These are phyloP conservation scores for Oreochromis tanganicae DNA, from an alignment of 2,113 vertebrate genomes.

Conservation along the genomic window DNA sequence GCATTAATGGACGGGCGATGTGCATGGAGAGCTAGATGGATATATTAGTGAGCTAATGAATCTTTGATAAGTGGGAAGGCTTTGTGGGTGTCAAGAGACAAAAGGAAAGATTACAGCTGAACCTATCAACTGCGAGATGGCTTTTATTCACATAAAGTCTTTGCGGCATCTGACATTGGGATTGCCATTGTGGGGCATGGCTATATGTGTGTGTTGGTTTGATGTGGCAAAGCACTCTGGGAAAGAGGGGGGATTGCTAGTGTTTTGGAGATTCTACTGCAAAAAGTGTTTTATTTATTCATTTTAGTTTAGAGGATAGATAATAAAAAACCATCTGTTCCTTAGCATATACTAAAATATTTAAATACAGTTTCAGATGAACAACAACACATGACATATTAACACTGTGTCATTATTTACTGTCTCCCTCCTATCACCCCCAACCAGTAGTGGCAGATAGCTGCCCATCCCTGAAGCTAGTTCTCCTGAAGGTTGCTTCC, in stretches of 20 bases:
- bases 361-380: not conserved
- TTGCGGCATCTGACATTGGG: not conserved
- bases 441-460: not conserved
- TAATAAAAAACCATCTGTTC: not conserved
- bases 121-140: constrained; percentile 24
- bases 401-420: not conserved
- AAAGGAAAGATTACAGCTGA: constrained; percentile 42
- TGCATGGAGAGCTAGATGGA: constrained; percentile 50
- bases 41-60: constrained; percentile 66
- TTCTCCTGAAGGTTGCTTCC: not conserved
- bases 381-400: not conserved
- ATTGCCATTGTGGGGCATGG: not conserved
- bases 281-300: not conserved
- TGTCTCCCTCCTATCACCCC: not conserved
- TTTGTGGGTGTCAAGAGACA: constrained; percentile 41
- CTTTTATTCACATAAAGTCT: constrained; percentile 12
- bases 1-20: constrained; percentile 55
- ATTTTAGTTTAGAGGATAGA: not conserved
- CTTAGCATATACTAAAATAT: not conserved
- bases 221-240: not conserved
- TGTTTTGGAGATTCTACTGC: not conserved
- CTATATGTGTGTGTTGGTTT: not conserved
- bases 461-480: not conserved
- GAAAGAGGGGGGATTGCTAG: not conserved
- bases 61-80: constrained; percentile 65